Evolutionary conservation across 2,797 vertebrate genomes (phyloP), one percentile per base, ranked within the genome.

Genomic region (Nasua narica): DNA sequence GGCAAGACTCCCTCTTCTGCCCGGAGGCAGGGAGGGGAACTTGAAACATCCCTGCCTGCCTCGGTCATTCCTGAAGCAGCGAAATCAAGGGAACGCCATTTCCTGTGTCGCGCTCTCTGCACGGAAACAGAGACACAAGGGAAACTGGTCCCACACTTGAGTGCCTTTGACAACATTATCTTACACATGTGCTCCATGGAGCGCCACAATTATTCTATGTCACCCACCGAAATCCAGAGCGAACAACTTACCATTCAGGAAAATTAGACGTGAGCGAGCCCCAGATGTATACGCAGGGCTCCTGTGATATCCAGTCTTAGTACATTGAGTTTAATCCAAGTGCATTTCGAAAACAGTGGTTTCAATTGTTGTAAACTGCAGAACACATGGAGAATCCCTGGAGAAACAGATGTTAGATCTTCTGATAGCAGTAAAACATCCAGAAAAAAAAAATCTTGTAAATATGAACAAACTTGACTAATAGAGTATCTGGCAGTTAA

Each of bases 361-460:
- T 98, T 93, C 92, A 77, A 96, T 97, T 98, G 98, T 97, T 98
- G 97, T 98, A 97, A 98, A 97, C 96, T 52, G 95, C 86, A 62
- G 96, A 98, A 96, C 98, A 96, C 97, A 97, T 97, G 97, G 97
- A 97, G 85, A 97, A 74, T 98, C 98, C 97, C 98, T 56, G 56
- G 98, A 98, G 98, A 98, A 98, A 92, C 95, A 98, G 98, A 98
- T 98, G 96, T 98, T 97, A 97, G 97, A 96, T 98, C 96, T 97
- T 98, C 88, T 97, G 97, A 98, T 89, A 87, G 95, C 92, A 96
- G 94, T 96, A 98, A 98, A 98, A 95, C 84, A 95, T 95, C 89
- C 88, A 50, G 40, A 40, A 96, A 70, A 91, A 91, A 62, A 65
- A 94, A 93, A 82, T 91, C 54, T 90, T 54, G 32, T 96, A 97